Evolutionary conservation across 2,888 invertebrate species (phyloP).

Genomic region (Dugesia japonica): DNA sequence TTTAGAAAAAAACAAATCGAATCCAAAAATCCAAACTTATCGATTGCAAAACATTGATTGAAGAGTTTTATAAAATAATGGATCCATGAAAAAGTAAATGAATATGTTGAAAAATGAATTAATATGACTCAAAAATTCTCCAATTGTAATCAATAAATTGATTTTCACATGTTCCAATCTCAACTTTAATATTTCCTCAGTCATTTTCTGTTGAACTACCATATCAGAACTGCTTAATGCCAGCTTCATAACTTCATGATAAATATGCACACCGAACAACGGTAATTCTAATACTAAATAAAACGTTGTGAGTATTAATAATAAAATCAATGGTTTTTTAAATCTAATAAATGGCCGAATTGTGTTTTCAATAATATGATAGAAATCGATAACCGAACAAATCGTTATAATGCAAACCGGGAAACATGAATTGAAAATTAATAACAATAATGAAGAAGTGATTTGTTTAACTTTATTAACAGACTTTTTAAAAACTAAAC

Average conservation of each 20-base stretch:
- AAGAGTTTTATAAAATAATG: not conserved
- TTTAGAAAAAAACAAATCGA: too few species aligned
- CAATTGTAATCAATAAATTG: not conserved
- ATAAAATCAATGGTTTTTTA: not conserved
- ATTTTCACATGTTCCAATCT: not conserved
- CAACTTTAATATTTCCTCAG: not conserved
- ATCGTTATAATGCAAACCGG: not conserved
- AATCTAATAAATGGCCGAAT: not conserved
- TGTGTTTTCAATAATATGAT: not conserved
- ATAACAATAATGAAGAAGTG: not conserved
- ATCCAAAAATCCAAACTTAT: too few species aligned
- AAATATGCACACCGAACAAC: not conserved
- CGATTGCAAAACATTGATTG: too few species aligned
- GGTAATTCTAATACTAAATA: conserved; percentile 2
- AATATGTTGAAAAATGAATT: not conserved
- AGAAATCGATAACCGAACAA: conserved; percentile 14
- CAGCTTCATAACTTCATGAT: conserved; percentile 1
- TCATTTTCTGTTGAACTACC: not conserved
- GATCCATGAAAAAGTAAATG: conserved; percentile 14
- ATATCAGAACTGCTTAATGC: not conserved
- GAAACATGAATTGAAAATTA: conserved; percentile 7
- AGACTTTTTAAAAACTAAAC: not conserved
- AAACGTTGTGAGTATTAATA: not conserved
- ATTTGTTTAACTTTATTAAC: not conserved
- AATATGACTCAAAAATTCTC: not conserved